Conservation (phyloP, 2,113 vertebrate genomes). For the Noctilio leporinus region DNA sequence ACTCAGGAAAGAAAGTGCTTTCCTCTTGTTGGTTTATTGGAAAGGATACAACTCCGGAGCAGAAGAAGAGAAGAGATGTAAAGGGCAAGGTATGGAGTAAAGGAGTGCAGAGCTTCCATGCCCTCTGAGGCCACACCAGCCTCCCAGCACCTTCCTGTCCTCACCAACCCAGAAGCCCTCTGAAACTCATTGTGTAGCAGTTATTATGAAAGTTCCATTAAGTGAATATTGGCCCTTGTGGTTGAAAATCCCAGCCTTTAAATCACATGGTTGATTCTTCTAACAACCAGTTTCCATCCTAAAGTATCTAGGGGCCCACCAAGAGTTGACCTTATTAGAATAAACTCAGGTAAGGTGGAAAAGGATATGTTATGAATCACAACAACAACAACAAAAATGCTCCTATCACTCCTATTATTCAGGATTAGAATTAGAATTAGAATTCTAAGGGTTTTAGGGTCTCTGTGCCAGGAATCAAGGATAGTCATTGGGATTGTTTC, state of each 20-base stretch:
- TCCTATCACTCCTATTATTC: not conserved
- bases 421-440: no score
- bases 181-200: not conserved
- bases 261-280: not conserved
- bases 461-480: not conserved
- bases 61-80: not conserved
- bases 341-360: not conserved
- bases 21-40: not conserved
- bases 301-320: not conserved
- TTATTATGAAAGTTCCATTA: not conserved
- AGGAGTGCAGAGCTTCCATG: not conserved
- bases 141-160: not conserved
- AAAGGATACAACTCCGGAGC: not conserved
- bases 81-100: not conserved
- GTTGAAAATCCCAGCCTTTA: not conserved
- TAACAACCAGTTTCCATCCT: not conserved
- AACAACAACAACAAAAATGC: not conserved
- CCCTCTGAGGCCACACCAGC: not conserved
- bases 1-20: not conserved
- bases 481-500: not conserved
- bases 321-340: not conserved
- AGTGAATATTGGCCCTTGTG: not conserved
- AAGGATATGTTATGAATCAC: not conserved
- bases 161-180: not conserved
- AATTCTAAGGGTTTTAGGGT: not conserved